Evolutionary conservation across 2,797 vertebrate species (phyloP).

Genomic region (Morelia viridis): DNA sequence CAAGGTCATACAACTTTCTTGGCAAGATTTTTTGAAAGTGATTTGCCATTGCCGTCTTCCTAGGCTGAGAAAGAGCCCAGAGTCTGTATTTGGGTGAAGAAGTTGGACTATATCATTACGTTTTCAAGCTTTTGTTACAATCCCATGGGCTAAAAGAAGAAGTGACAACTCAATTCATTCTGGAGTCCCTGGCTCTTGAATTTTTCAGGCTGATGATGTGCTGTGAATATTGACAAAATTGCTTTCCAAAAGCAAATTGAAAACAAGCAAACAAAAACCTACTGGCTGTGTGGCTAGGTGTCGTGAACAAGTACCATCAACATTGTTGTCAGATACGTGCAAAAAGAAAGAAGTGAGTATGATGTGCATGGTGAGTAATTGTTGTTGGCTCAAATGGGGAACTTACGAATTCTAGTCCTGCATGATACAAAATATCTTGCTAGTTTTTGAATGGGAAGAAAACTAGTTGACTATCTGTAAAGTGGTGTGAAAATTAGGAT

Average conservation of each 20-base stretch:
- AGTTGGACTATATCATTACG: not conserved
- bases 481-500: not conserved
- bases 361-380: not conserved
- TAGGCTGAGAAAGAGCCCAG: not conserved
- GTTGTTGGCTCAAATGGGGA: not conserved
- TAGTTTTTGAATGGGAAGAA: conserved; percentile 6
- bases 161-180: not conserved
- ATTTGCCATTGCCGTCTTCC: not conserved
- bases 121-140: not conserved
- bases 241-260: not conserved
- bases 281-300: not conserved
- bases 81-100: not conserved
- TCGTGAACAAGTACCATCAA: not conserved
- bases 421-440: not conserved
- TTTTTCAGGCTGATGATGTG: not conserved
- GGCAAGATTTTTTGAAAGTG: not conserved
- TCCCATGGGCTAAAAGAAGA: not conserved
- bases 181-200: too few species aligned
- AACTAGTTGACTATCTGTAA: not conserved
- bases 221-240: not conserved
- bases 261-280: not conserved
- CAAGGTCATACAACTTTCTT: not conserved
- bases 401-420: not conserved
- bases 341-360: not conserved
- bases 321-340: not conserved